Conservation (phyloP, 2,888 invertebrate genomes). For the Clivina fossor region DNA sequence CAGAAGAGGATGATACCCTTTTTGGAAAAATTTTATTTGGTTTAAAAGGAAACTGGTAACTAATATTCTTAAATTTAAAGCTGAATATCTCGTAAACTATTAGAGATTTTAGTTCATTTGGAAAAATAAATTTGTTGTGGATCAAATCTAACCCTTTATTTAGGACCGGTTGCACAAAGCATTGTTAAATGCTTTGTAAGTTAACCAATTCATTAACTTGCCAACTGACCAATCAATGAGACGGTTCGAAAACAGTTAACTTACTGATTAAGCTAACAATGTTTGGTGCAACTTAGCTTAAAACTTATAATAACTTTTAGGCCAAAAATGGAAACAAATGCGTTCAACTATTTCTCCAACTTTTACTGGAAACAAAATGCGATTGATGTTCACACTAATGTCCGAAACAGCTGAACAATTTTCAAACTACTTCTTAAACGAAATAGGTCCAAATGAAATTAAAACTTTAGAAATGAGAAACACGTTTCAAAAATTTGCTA, state of each 20-base stretch:
- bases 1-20: conserved; percentile 41
- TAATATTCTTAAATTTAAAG: neutral
- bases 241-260: too few species aligned
- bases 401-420: conserved; percentile 15
- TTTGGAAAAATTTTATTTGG: conserved; percentile 40
- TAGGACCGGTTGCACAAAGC: too few species aligned
- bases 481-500: conserved; percentile 48
- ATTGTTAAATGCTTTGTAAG: too few species aligned
- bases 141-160: too few species aligned
- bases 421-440: conserved; percentile 16
- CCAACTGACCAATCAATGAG: too few species aligned
- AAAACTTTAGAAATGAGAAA: conserved; percentile 49
- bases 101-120: too few species aligned
- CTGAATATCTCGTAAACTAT: neutral
- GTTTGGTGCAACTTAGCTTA: too few species aligned
- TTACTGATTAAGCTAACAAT: too few species aligned
- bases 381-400: conserved; percentile 28
- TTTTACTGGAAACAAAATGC: conserved; percentile 33
- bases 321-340: conserved; percentile 28
- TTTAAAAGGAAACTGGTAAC: conserved; percentile 4
- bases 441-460: neutral
- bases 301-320: conserved; percentile 32
- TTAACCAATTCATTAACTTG: too few species aligned
- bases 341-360: conserved; percentile 31
- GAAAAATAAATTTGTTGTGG: too few species aligned